Percentiles rank a stretch among this genome's conserved stretches.
These are phyloP conservation scores for Drosophila pruinosa DNA, from an alignment of 1,140 invertebrate genomes.

Conservation along the genomic window DNA sequence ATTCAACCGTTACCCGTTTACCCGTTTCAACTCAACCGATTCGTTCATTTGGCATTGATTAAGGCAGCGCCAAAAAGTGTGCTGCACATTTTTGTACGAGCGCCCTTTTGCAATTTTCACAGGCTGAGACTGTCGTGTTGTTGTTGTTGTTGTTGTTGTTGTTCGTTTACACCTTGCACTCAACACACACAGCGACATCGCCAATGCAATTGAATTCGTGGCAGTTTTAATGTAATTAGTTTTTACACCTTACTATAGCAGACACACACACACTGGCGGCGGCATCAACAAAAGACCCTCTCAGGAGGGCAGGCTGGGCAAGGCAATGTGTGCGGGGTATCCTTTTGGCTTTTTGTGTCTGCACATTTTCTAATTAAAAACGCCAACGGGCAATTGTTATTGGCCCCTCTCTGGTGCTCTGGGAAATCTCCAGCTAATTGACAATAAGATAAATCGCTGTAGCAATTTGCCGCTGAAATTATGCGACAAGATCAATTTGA, in stretches of 20 bases:
- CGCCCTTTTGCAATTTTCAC: slow-evolving; percentile 32
- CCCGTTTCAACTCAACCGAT: slow-evolving; percentile 6
- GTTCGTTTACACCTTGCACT: slow-evolving; percentile 24
- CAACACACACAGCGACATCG: slow-evolving; percentile 13
- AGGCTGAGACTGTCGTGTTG: neutral
- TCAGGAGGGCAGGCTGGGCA: neutral
- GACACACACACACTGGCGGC: slow-evolving; percentile 26
- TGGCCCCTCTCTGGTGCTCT: slow-evolving; percentile 17
- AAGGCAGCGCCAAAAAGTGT: slow-evolving; percentile 62
- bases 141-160: slow-evolving; percentile 20
- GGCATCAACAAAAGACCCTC: neutral
- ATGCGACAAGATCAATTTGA: slow-evolving; percentile 78
- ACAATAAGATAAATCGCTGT: slow-evolving; percentile 76
- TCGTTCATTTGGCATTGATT: slow-evolving; percentile 60
- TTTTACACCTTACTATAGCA: slow-evolving; percentile 74
- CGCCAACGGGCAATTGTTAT: slow-evolving; percentile 72
- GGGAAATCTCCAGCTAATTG: slow-evolving; percentile 58
- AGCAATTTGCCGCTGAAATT: slow-evolving; percentile 69
- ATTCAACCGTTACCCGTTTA: slow-evolving; percentile 2
- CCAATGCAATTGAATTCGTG: slow-evolving; percentile 78
- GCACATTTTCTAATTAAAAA: slow-evolving; percentile 75
- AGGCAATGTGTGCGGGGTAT: neutral
- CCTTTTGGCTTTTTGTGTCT: slow-evolving; percentile 7
- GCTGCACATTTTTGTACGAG: slow-evolving; percentile 56
- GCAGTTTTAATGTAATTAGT: slow-evolving; percentile 80